Percentiles rank a stretch among this genome's conserved stretches.
These are phyloP conservation scores for Chloromyia formosa DNA, from an alignment of 2,888 invertebrate species.

Conservation along the genomic window DNA sequence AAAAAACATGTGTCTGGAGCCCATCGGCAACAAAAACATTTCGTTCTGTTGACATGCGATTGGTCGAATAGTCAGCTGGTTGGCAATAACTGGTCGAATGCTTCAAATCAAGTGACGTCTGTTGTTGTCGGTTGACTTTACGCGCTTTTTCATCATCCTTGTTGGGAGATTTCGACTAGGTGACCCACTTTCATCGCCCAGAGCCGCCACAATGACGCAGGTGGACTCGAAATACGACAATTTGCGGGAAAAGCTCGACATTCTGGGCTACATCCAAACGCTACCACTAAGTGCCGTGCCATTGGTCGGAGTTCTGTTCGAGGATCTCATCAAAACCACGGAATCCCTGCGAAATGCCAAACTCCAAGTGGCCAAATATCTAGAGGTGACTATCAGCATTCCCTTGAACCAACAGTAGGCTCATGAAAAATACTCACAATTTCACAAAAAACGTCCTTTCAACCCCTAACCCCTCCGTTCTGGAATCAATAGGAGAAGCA, in stretches of 20 bases:
- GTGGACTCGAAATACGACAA: slow-evolving; percentile 58
- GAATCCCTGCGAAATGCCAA: slow-evolving; percentile 86
- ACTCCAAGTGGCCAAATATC: slow-evolving; percentile 74
- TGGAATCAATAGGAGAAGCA: slow-evolving; percentile 71
- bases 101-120: too few relatives aligned
- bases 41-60: background rate
- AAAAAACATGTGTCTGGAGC: background rate
- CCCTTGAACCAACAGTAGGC: slow-evolving; percentile 42
- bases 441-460: background rate
- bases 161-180: too few relatives aligned
- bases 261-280: slow-evolving; percentile 81
- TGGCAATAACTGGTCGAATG: background rate
- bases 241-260: slow-evolving; percentile 76
- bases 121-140: too few relatives aligned
- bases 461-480: slow-evolving; percentile 44
- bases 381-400: slow-evolving; percentile 66
- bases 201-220: background rate
- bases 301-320: slow-evolving; percentile 80
- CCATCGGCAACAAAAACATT: background rate
- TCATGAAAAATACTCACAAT: background rate
- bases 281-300: slow-evolving; percentile 80
- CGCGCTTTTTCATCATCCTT: background rate
- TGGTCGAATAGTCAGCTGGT: background rate
- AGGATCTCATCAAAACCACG: slow-evolving; percentile 88
- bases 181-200: too few relatives aligned